These are phyloP conservation scores for Protonibea diacanthus DNA, from an alignment of 2,797 vertebrate species.

Conservation along the genomic window DNA sequence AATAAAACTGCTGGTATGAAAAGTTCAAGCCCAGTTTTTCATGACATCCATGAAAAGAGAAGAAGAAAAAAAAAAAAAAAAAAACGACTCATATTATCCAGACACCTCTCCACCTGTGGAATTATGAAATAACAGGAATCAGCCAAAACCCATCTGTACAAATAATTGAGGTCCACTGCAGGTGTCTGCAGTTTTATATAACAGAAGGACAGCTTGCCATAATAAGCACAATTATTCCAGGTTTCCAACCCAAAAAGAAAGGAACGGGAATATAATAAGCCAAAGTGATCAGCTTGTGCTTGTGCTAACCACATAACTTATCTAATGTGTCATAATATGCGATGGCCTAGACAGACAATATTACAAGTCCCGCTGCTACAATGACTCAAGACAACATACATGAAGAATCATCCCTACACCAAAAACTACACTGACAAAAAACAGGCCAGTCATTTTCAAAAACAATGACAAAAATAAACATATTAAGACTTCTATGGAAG, in stretches of 20 bases:
- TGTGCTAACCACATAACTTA: conserved; percentile 46
- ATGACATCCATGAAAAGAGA: conserved; percentile 35
- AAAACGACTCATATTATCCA: conserved; percentile 53
- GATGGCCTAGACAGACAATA: conserved; percentile 32
- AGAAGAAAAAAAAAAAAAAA: conserved; percentile 14
- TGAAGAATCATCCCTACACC: conserved; percentile 30
- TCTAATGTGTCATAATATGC: conserved; percentile 21
- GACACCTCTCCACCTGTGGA: conserved; percentile 67
- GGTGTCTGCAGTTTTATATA: conserved; percentile 71
- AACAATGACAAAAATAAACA: conserved; percentile 18
- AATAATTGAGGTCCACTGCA: conserved; percentile 70
- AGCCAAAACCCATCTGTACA: conserved; percentile 75
- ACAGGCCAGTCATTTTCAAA: conserved; percentile 1
- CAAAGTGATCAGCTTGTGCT: conserved; percentile 56
- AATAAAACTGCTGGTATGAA: conserved; percentile 55
- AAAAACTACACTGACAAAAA: conserved; percentile 16
- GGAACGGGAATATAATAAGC: conserved; percentile 56
- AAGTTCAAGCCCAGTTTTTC: conserved; percentile 57
- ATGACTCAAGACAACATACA: conserved; percentile 35
- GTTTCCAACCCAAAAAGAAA: conserved; percentile 53
- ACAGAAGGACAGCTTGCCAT: conserved; percentile 57
- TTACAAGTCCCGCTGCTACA: conserved; percentile 19
- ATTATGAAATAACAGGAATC: conserved; percentile 74
- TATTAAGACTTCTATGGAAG: conserved; percentile 41
- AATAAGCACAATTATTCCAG: conserved; percentile 70